These are phyloP conservation scores for Drosophila paulistorum DNA, from an alignment of 1,140 invertebrate genomes.

Conservation along the genomic window DNA sequence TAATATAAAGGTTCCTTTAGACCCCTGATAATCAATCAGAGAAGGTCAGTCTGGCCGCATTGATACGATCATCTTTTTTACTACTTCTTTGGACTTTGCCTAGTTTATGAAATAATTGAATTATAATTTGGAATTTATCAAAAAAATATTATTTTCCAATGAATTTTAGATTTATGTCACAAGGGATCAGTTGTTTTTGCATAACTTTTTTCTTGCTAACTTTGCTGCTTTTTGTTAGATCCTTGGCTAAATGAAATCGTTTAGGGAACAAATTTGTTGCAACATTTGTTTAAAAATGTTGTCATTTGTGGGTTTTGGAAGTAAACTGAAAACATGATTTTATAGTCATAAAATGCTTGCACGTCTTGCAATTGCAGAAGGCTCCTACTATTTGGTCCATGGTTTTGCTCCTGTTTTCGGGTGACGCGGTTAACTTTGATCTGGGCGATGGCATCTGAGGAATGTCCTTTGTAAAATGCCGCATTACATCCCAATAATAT, in stretches of 20 bases:
- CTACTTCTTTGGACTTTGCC: too few species aligned
- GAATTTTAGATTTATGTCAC: too few species aligned
- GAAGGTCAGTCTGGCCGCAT: too few species aligned
- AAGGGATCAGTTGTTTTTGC: too few species aligned
- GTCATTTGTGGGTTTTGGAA: slow-evolving; percentile 3
- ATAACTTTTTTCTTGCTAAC: too few species aligned
- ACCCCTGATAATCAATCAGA: too few species aligned
- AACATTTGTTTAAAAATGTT: slow-evolving; percentile 52
- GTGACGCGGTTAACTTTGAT: slow-evolving; percentile 78
- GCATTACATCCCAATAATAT: slow-evolving; percentile 60
- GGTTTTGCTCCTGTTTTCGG: slow-evolving; percentile 56
- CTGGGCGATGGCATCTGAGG: slow-evolving; percentile 60
- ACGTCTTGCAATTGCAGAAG: slow-evolving; percentile 62
- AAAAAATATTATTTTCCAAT: too few species aligned
- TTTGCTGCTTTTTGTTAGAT: too few species aligned
- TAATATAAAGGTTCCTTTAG: too few species aligned
- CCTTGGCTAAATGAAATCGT: not conserved
- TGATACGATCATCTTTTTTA: too few species aligned
- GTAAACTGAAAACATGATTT: slow-evolving; percentile 64
- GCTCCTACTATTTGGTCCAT: slow-evolving; percentile 31
- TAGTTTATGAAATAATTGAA: too few species aligned
- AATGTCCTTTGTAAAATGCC: slow-evolving; percentile 79
- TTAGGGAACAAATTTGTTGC: slow-evolving; percentile 46
- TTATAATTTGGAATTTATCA: too few species aligned
- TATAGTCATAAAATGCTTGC: slow-evolving; percentile 66